Evolutionary conservation across 2,797 vertebrate species (phyloP), one percentile per base, ranked within the genome.

Genomic region (Semaprochilodus insignis): DNA sequence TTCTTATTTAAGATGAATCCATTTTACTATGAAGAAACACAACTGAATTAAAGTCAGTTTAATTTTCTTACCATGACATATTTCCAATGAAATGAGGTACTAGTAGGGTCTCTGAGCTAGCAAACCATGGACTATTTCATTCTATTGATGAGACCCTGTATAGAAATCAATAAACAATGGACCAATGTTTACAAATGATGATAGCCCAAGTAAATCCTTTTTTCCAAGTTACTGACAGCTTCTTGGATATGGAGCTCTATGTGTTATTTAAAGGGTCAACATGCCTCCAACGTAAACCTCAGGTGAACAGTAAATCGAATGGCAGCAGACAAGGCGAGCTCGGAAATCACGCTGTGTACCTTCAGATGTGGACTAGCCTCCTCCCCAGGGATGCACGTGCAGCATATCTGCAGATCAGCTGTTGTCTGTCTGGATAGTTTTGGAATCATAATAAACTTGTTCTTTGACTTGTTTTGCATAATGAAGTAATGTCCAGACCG

Each of bases 391-490:
- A 77, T 60, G 65, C 73, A 74, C 72, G 62, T 34, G 48, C 31
- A 44, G 71, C 63, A 75, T 79, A 81, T 83, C 85, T 67, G 36
- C 36, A 31, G 51, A 83, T 85, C 51, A 13, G 59, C 81, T 81
- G 69, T 75, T 88, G 87, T 75, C 84, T 81, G 83, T 84, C 79
- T 83, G 71, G 63, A 65, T 85, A 73, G 67, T 80, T 81, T 88
- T 83, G 87, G 81, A 77, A 73, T 81, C 86, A 75, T 89, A 71
- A 90, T 91, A 91, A 91, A 90, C 92, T 85, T 78, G 82, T 87
- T 86, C 88, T 87, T 89, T 92, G 7, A 89, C 81, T 94, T 92
- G 93, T 93, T 93, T 92, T 88, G 85, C 88, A 92, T 93, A 93
- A 93, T 93, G 91, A 91, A 91, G 92, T 91, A 91, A 93, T 89